Conservation (phyloP, 1,140 invertebrate species). For the Ephestia elutella region DNA sequence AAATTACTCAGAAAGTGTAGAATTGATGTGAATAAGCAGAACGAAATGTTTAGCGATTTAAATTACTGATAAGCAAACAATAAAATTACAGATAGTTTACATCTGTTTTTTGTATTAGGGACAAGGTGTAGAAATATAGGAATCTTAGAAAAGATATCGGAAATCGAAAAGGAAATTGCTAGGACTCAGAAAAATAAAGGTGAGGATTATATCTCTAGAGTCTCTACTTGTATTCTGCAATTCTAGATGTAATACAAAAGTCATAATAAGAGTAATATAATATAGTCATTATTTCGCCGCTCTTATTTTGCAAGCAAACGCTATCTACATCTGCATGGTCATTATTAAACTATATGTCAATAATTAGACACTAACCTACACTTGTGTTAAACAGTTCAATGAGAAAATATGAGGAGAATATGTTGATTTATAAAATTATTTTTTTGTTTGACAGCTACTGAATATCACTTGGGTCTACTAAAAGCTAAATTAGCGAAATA, state of each 20-base stretch:
- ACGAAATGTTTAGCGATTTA: slow-evolving; percentile 5
- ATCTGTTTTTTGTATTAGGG: not conserved
- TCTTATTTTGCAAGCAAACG: no score
- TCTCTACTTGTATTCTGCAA: no score
- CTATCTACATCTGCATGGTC: no score
- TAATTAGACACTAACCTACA: no score
- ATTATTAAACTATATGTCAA: no score
- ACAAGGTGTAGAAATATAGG: slow-evolving; percentile 81
- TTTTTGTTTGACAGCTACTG: slow-evolving; percentile 87
- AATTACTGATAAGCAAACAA: not conserved
- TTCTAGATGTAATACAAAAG: no score
- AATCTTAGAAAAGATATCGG: slow-evolving; percentile 97
- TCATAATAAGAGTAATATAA: no score
- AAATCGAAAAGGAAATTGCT: slow-evolving; percentile 98
- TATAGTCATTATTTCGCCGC: no score
- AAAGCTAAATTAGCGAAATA: slow-evolving; percentile 99
- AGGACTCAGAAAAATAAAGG: slow-evolving; percentile 99
- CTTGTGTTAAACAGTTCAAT: no score
- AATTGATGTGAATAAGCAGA: not conserved
- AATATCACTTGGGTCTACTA: slow-evolving; percentile 98
- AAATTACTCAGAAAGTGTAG: not conserved
- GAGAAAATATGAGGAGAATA: no score
- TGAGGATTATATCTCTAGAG: slow-evolving; percentile 64
- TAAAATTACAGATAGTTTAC: slow-evolving; percentile 1
- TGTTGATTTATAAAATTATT: slow-evolving; percentile 15